phyloP scores from a whole-genome alignment of 2,888 invertebrate genomes.

The Dasypogon diadema region DNA sequence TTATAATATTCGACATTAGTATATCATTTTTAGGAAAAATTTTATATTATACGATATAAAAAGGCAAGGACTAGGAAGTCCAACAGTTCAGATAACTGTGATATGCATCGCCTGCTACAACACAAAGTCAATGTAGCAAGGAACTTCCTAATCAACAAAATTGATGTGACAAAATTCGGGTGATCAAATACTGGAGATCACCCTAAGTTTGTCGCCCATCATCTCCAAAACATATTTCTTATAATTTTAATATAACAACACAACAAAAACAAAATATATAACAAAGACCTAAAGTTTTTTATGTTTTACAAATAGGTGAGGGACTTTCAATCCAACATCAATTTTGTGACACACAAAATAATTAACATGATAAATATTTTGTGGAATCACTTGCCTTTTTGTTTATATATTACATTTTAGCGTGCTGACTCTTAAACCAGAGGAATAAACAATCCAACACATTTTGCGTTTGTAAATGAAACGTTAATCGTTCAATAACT shows the following conservation, averaged over 20 bases:
- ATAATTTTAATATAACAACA: neutral
- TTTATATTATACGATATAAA: constrained; percentile 23
- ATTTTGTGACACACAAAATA: constrained; percentile 64
- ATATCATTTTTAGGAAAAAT: neutral
- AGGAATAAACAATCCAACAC: constrained; percentile 46
- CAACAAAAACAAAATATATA: neutral
- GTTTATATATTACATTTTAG: constrained; percentile 41
- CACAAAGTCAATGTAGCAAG: constrained; percentile 61
- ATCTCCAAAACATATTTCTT: constrained; percentile 15
- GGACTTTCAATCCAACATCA: constrained; percentile 65
- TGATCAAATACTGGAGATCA: constrained; percentile 54
- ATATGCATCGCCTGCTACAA: constrained; percentile 53
- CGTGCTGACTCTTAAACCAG: constrained; percentile 45
- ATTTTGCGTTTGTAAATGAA: constrained; percentile 26
- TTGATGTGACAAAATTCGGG: constrained; percentile 68
- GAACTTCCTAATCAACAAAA: constrained; percentile 70
- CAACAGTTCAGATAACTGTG: constrained; percentile 63
- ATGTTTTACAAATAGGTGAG: constrained; percentile 36
- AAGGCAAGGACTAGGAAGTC: constrained; percentile 68
- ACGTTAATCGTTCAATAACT: constrained; percentile 44
- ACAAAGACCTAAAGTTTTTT: neutral
- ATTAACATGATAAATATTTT: constrained; percentile 21
- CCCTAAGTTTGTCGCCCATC: constrained; percentile 55
- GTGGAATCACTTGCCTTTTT: constrained; percentile 50
- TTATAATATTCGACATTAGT: constrained; percentile 43